Evolutionary conservation across 2,113 vertebrate species (phyloP).

Genomic region (Apeltes quadracus): DNA sequence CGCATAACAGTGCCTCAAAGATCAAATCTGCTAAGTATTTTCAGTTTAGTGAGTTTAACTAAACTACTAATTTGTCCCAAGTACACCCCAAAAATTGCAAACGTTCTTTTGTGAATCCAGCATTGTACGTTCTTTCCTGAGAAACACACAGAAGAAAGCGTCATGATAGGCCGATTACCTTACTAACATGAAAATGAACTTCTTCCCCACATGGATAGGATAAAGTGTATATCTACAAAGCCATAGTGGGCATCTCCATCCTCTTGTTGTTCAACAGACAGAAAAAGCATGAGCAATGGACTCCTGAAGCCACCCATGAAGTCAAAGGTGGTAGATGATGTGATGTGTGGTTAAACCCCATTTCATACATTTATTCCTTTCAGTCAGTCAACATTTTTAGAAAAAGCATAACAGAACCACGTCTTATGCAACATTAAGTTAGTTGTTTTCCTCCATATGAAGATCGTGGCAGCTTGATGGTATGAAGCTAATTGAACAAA

Average conservation of each 20-base stretch:
- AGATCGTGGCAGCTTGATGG: background rate
- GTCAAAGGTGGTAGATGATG: background rate
- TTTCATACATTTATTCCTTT: no score
- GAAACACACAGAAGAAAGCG: background rate
- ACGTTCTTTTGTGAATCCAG: background rate
- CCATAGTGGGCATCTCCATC: background rate
- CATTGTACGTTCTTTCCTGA: background rate
- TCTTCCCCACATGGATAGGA: background rate
- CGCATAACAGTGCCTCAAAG: background rate
- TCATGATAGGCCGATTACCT: background rate
- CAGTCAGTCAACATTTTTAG: no score
- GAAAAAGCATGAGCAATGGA: background rate
- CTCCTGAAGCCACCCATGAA: background rate
- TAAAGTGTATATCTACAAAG: background rate
- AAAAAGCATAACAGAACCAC: background rate
- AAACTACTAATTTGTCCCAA: background rate
- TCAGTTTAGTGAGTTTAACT: background rate
- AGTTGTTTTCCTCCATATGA: background rate
- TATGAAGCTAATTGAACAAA: constrained; percentile 46
- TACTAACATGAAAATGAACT: background rate
- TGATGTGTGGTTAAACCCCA: background rate
- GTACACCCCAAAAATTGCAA: background rate
- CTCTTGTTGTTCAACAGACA: background rate
- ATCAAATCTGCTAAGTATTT: background rate
- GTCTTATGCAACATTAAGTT: background rate